Base-by-base conservation (phyloP, 1,140 invertebrate genomes). In the Cotesia typhae region DNA sequence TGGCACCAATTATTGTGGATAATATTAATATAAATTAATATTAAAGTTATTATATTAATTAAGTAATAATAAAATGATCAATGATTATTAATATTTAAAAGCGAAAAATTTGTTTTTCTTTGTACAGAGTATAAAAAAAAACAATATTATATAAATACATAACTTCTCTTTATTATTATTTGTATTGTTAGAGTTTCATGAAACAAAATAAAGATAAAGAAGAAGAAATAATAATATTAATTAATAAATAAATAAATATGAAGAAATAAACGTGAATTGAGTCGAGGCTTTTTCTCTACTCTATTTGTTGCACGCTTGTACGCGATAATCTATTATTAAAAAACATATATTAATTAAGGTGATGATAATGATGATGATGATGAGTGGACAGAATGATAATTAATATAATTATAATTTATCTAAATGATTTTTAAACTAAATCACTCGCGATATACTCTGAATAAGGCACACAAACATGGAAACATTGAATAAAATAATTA, bases 51-150 rank as follows among this genome's bases (percentile, higher is more conserved):
- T n/a, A 55, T 52, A 12, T 20, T n/a, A 53, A 68, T n/a, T 37
- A 57, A 68, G 36, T 68, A 35, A 36, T 51, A 59, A 37, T 12
- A 59, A 17, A 41, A 59, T 69, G 41, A 14, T 55, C 38, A 59
- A 9, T 51, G 14, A 4, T 59, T 60, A 59, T 6, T 63, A 4
- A 10, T 41, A n/a, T 61, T 61, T 38, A 10, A 38, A 47, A 69
- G 37, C 47, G 14, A 38, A 20, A 38, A 41, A n/a, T 60, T 38
- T 14, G 14, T 47, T 69, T 69, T 69, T 47, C 55, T 69, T 69
- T 69, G 67, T 69, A 69, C 67, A 69, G 60, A 69, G 67, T 69
- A 69, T 69, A 14, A 41, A 47, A 69, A 59, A 69, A 41, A 69
- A 69, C 6, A 10, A 60, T 6, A 69, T 59, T 37, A 60, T 59